Base-by-base conservation (phyloP, 2,113 vertebrate species). In the Pimephales promelas region DNA sequence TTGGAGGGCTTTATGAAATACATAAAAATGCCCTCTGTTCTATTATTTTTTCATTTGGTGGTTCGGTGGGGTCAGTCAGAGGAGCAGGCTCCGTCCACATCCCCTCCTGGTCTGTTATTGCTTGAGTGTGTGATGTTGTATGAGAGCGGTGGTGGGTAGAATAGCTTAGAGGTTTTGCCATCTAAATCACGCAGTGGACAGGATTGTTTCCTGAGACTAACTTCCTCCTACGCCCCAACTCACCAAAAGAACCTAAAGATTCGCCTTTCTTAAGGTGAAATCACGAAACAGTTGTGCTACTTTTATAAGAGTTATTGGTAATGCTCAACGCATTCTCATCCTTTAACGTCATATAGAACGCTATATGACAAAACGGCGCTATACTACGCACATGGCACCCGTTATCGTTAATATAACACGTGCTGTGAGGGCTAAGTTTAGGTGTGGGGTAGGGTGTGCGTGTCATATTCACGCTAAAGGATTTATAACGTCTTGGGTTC, bases 41-140 rank as follows among this genome's bases (percentile, higher is more conserved):
- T 90, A 28, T 36, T 83, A 89, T 92, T 89, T 90, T 90, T 89
- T 89, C 71, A 90, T 90, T 90, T 90, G 87, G 87, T 87, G 87
- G 87, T 88, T 90, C 90, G 87, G 84, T 84, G 88, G 54, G 73
- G 86, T 88, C 87, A 87, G 74, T 83, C 84, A 76, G 84, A 83
- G 79, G 84, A 82, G 82, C 59, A 34, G n/a, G 82, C 86, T 89
- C 87, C 31, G 82, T 90, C 86, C 84, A 64, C 83, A 87, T 86
- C 56, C 10, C 77, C 68, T 81, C 86, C 86, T 70, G 59, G 79
- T 75, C 79, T 68, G 85, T 92, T 90, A 90, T 88, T 90, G 88
- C 90, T 82, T 84, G 87, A 88, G 83, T 28, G 13, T 82, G 79
- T 66, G 79, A 83, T 89, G 83, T 80, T 84, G 82, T 89, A 40